Evolutionary conservation across 2,888 invertebrate species (phyloP).

Genomic region (Cerastis leucographa): DNA sequence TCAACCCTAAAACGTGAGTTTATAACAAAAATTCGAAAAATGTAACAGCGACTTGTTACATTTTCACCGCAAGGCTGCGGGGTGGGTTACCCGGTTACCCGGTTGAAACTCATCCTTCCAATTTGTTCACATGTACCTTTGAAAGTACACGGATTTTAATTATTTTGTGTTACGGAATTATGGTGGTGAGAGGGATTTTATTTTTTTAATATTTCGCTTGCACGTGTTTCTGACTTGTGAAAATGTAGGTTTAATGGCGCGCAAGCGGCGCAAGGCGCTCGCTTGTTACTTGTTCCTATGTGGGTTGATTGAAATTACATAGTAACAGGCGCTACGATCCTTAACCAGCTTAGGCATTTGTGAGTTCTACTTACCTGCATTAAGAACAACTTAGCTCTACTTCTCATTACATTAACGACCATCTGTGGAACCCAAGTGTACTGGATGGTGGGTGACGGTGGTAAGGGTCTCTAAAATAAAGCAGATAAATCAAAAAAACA

Average conservation of each 20-base stretch:
- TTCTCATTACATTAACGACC: neutral
- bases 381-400: neutral
- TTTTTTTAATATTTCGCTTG: conserved; percentile 4
- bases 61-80: conserved; percentile 24
- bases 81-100: neutral
- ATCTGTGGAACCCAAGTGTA: neutral
- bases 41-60: conserved; percentile 20
- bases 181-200: neutral
- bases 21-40: conserved; percentile 41
- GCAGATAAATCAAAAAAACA: neutral
- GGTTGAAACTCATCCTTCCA: conserved; percentile 38
- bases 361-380: neutral
- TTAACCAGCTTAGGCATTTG: neutral
- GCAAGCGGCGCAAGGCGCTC: no score
- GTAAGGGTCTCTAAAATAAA: neutral
- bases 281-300: neutral
- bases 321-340: neutral
- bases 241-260: conserved; percentile 1
- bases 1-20: conserved; percentile 14
- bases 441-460: no score
- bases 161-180: conserved; percentile 40
- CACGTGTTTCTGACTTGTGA: neutral
- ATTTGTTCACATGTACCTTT: conserved; percentile 49
- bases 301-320: neutral
- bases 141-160: conserved; percentile 57